These are phyloP conservation scores for Sanderia malayensis DNA, from an alignment of 30 jellyfish, hydroid and myxozoan genomes.

Conservation along the genomic window DNA sequence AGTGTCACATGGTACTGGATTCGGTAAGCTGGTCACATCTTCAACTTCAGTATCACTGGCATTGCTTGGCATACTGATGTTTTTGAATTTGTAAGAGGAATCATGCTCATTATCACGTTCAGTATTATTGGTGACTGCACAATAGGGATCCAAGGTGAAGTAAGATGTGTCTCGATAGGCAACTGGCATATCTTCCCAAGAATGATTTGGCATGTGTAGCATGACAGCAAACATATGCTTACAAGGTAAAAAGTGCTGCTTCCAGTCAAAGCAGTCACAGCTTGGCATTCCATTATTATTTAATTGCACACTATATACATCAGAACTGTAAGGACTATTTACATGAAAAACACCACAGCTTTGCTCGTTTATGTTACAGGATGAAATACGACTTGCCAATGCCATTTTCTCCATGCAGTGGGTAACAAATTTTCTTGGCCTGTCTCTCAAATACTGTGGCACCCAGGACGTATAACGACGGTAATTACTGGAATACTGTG, in stretches of 20 bases:
- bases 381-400: slow-evolving; percentile 1
- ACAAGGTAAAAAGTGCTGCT: slow-evolving; percentile 32
- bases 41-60: too few species aligned
- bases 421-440: slow-evolving; percentile 40
- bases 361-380: slow-evolving; percentile 1
- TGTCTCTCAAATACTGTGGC: slow-evolving; percentile 25
- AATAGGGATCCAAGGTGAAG: too few species aligned
- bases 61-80: too few species aligned
- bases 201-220: background rate
- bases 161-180: too few species aligned
- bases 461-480: slow-evolving; percentile 22
- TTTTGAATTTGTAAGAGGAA: too few species aligned
- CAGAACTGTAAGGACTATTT: background rate
- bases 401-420: slow-evolving; percentile 56
- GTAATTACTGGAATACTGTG: slow-evolving; percentile 25
- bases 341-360: slow-evolving; percentile 9
- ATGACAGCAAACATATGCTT: slow-evolving; percentile 45
- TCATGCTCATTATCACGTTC: background rate
- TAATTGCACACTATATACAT: slow-evolving; percentile 6
- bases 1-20: too few species aligned
- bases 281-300: background rate
- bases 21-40: too few species aligned
- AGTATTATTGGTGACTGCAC: too few species aligned
- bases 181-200: slow-evolving; percentile 27
- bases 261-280: slow-evolving; percentile 53